Base-by-base conservation (phyloP, 2,113 vertebrate genomes). In the Muntiacus muntjak region DNA sequence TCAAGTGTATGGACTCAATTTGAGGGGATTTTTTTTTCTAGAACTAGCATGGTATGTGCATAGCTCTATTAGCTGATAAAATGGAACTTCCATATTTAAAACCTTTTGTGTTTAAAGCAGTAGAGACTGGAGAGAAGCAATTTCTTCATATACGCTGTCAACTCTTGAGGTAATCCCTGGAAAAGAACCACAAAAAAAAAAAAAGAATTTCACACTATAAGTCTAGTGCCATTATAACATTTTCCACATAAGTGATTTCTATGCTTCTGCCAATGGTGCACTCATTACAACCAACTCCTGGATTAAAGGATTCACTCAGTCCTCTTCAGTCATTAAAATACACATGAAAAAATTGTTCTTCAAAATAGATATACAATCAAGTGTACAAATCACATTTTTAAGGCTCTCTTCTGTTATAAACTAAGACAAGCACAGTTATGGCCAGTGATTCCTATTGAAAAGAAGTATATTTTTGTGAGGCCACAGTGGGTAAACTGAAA, bases 181-280 rank as follows among this genome's bases (percentile, higher is more conserved):
- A 83, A 47, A 33, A 54, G 54, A 10, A 54, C 7, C 30, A 82
- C 25, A 89, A 15, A 78, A 15, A 82, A 60, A 90, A 60, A 90
- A 50, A 50, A 50, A 71, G 23, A 67, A 76, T 84, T 89, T 95
- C 57, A 62, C 28, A 83, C 21, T 93, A 2, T 58, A 50, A 43
- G 17, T 89, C 26, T 79, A 89, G 28, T 83, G 36, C 47, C 30
- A 55, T 91, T 93, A 91, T 19, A 84, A 45, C 25, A 12, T 91
- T 97, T 96, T 96, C 50, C n/a, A 86, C 36, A 8, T 55, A 78
- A 96, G 15, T 62, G 55, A 67, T 96, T 97, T 92, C 62, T 89
- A 13, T 78, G 30, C 64, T 40, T 95, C 19, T 60, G 13, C 23
- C 40, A 58, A 14, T 95, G 16, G 2, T 55, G 3, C 10, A 23